Evolutionary conservation across 2,113 vertebrate genomes (phyloP), one percentile per base, ranked within the genome.

Genomic region (Glaucomys volans): DNA sequence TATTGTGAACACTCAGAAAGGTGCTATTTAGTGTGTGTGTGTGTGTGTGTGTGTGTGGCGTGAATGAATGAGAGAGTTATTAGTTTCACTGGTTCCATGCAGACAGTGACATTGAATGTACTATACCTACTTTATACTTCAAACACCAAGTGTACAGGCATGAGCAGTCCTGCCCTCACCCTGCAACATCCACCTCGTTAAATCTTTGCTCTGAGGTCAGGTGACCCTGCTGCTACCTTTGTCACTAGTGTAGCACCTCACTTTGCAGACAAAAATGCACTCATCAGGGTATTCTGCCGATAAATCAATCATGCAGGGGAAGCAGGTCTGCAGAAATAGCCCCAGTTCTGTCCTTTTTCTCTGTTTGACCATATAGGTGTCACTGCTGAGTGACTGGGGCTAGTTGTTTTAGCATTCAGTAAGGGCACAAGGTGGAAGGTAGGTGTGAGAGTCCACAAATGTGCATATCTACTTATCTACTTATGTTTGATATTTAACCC

Each of bases 351-450:
- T 76, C 40, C 32, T 72, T 86, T 76, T 52, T 52, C 67, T 82
- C 42, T 93, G 16, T 35, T 28, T 67, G n/a, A 47, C 9, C 24
- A 6, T 0, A 4, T 8, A 13, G 9, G 2, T 57, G 35, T 42
- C 11, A 59, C 28, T 26, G 14, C 0, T 47, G 1, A 64, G 69
- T 40, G 42, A 64, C 3, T 47, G 10, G 24, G 26, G 2, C 4
- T 62, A 3, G 16, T 66, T 35, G 11, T 13, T 75, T 50, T 7
- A 86, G 20, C 24, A 74, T 8, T 22, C 35, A 84, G 7, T 44
- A 79, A 64, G 72, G 18, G 5, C 0, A 57, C 0, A 0, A 52
- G 64, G 17, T 37, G 0, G n/a, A 54, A 5, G 3, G 9, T 30
- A 5, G 4, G 52, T 10, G 3, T 76, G 62, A 22, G 4, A 10